phyloP scores from a whole-genome alignment of 2,797 vertebrate species.

The Chrosomus eos region DNA sequence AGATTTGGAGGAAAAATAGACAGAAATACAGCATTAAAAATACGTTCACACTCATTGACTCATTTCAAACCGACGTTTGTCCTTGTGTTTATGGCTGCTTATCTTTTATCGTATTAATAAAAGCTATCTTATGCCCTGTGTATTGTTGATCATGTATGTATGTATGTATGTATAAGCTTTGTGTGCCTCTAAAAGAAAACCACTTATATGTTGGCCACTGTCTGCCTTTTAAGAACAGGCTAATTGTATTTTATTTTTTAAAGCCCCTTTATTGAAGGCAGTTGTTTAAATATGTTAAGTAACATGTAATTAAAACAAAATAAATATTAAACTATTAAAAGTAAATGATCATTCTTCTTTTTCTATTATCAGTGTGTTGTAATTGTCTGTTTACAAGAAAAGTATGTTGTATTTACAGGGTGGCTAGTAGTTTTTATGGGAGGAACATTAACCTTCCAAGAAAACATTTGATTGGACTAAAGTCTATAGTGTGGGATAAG shows the following conservation, averaged over 20 bases:
- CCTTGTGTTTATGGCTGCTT: constrained; percentile 41
- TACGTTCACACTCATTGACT: constrained; percentile 49
- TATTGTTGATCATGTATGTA: constrained; percentile 52
- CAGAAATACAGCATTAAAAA: constrained; percentile 51
- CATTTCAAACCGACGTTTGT: constrained; percentile 53
- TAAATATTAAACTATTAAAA: constrained; percentile 73
- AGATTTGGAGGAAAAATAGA: constrained; percentile 28
- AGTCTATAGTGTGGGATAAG: no score
- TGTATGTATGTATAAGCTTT: constrained; percentile 73
- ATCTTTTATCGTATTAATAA: constrained; percentile 4
- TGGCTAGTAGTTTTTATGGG: background rate
- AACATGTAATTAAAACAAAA: constrained; percentile 87
- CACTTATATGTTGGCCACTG: constrained; percentile 79
- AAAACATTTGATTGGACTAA: background rate
- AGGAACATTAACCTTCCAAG: background rate
- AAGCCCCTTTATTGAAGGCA: constrained; percentile 79
- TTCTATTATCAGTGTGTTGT: background rate
- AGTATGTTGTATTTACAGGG: background rate
- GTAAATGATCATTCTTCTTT: constrained; percentile 10
- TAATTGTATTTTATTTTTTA: constrained; percentile 82
- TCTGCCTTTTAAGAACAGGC: constrained; percentile 82
- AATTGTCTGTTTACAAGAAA: background rate
- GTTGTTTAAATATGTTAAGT: constrained; percentile 85
- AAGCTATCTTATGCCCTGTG: constrained; percentile 38
- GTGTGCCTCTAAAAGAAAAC: constrained; percentile 74